These are phyloP conservation scores for Cnemophilus loriae DNA, from an alignment of 2,113 vertebrate species.

Conservation along the genomic window DNA sequence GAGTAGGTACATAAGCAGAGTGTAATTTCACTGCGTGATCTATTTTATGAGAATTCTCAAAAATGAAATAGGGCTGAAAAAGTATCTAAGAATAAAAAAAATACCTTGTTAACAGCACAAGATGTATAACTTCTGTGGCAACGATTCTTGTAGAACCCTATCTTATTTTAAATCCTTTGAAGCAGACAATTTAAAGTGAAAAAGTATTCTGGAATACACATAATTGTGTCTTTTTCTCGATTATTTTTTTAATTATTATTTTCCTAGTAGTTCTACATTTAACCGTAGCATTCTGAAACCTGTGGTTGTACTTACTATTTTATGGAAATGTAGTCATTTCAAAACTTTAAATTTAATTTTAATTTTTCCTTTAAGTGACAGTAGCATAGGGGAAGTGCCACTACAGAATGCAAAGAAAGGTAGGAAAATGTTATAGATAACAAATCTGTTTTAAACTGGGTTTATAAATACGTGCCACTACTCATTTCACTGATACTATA, in stretches of 20 bases:
- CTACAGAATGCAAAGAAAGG: neutral
- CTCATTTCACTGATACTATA: neutral
- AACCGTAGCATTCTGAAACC: neutral
- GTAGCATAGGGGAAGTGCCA: neutral
- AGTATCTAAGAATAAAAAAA: neutral
- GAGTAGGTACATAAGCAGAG: neutral
- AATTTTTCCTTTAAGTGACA: neutral
- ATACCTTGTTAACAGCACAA: neutral
- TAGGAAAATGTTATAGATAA: neutral
- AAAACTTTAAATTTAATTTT: neutral
- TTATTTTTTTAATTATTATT: neutral
- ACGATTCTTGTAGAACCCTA: neutral
- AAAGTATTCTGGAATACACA: neutral
- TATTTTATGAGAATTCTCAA: neutral
- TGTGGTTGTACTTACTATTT: neutral
- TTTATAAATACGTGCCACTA: neutral
- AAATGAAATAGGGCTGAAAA: neutral
- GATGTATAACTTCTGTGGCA: neutral
- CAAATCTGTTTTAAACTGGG: neutral
- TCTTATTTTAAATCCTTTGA: neutral
- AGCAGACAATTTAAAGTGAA: neutral
- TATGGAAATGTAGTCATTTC: neutral
- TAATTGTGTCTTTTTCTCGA: neutral
- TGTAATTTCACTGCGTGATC: neutral
- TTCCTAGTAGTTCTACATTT: neutral